Conservation (phyloP, 2,797 vertebrate genomes). For the Gymnocypris eckloni region DNA sequence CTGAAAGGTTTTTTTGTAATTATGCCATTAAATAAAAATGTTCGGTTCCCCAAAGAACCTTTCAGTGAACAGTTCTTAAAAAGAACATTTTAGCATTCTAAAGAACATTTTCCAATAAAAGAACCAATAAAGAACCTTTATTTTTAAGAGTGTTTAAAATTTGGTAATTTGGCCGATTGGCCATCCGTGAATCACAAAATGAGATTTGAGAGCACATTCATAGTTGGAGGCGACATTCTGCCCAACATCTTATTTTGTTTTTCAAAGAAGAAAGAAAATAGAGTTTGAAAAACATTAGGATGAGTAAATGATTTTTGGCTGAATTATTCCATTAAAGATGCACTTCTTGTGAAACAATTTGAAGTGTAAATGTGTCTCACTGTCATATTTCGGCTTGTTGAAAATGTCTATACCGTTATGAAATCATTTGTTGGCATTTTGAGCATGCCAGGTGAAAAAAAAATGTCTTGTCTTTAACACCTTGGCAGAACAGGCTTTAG, state of each 20-base stretch:
- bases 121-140: background rate
- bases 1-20: background rate
- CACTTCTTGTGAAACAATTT: background rate
- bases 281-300: background rate
- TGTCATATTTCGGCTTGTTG: background rate
- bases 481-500: background rate
- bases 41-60: background rate
- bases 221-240: background rate
- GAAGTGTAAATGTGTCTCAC: background rate
- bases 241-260: background rate
- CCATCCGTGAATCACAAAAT: background rate
- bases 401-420: background rate
- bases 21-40: background rate
- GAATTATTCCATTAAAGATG: background rate
- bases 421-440: constrained; percentile 34
- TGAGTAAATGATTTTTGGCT: background rate
- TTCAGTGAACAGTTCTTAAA: background rate
- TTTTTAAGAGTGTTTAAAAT: background rate
- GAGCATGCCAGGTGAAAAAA: background rate
- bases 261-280: background rate
- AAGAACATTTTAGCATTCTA: background rate
- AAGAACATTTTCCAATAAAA: background rate
- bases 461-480: constrained; percentile 2
- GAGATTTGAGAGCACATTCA: background rate
- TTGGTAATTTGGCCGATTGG: background rate